phyloP scores from a whole-genome alignment of 2,113 vertebrate genomes.

The Xiphophorus couchianus region DNA sequence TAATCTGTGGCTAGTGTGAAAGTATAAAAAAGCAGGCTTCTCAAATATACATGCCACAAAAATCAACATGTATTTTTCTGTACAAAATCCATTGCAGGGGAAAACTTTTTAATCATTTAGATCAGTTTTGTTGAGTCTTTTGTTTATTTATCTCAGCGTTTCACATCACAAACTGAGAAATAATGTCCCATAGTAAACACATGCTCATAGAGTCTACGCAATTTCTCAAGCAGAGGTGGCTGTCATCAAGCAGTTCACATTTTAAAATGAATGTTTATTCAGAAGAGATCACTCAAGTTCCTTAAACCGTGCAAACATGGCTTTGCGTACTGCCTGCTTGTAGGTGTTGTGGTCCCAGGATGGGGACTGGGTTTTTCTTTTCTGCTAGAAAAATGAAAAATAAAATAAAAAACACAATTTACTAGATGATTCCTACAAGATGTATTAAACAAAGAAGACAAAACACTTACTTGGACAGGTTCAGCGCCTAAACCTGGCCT shows the following conservation, averaged over 20 bases:
- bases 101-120: neutral
- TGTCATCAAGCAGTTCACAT: conserved; percentile 18
- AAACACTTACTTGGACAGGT: conserved; percentile 61
- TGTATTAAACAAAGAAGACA: neutral
- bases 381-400: conserved; percentile 71
- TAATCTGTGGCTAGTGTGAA: conserved; percentile 26
- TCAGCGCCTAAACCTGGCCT: conserved; percentile 80
- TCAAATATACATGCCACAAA: conserved; percentile 45
- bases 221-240: conserved; percentile 14
- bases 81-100: conserved; percentile 28
- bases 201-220: conserved; percentile 12
- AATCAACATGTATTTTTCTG: conserved; percentile 27
- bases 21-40: conserved; percentile 21
- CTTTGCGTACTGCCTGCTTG: conserved; percentile 92
- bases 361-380: conserved; percentile 84
- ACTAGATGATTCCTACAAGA: neutral
- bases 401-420: conserved; percentile 24
- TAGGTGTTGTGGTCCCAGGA: conserved; percentile 88
- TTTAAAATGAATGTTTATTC: conserved; percentile 28
- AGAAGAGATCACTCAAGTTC: conserved; percentile 87
- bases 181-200: conserved; percentile 15
- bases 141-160: conserved; percentile 3
- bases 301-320: conserved; percentile 97
- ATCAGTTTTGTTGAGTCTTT: conserved; percentile 6
- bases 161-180: conserved; percentile 8